These are phyloP conservation scores for Drosophila parvula DNA, from an alignment of 1,140 invertebrate genomes.

Conservation along the genomic window DNA sequence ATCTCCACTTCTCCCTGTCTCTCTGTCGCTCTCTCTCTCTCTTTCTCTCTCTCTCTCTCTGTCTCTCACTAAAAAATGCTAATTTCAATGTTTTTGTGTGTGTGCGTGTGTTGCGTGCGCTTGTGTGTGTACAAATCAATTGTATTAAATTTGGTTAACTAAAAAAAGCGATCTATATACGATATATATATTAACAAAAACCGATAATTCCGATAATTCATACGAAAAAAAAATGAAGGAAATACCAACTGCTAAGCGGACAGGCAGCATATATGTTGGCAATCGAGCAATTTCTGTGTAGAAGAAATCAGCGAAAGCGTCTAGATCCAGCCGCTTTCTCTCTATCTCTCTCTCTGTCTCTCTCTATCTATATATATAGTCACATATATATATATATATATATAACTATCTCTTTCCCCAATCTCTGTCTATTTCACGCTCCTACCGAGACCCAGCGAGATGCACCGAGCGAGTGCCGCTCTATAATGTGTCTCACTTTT, in stretches of 20 bases:
- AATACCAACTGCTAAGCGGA: conserved; percentile 61
- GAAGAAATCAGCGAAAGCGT: conserved; percentile 53
- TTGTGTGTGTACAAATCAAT: conserved; percentile 65
- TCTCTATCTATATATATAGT: conserved; percentile 1
- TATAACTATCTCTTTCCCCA: conserved; percentile 11
- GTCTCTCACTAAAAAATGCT: conserved; percentile 56
- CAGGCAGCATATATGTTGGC: conserved; percentile 84
- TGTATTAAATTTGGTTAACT: conserved; percentile 82
- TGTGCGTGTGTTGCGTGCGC: conserved; percentile 53
- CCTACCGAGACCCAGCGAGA: conserved; percentile 22
- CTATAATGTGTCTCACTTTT: conserved; percentile 18
- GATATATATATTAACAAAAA: conserved; percentile 60
- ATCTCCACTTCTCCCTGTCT: conserved; percentile 32
- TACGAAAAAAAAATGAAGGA: conserved; percentile 19
- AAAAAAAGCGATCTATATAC: conserved; percentile 50
- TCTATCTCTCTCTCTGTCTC: conserved; percentile 17
- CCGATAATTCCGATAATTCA: conserved; percentile 34
- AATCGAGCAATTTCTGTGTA: conserved; percentile 83
- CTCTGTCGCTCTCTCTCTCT: conserved; percentile 27
- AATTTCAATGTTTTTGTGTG: conserved; percentile 78
- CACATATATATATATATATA: conserved; percentile 1
- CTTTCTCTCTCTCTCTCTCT: conserved; percentile 21
- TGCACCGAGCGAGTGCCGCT: conserved; percentile 18
- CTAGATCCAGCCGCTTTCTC: conserved; percentile 14
- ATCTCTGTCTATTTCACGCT: conserved; percentile 28